phyloP scores from a whole-genome alignment of 2,797 vertebrate species.

The Mus minutoides region DNA sequence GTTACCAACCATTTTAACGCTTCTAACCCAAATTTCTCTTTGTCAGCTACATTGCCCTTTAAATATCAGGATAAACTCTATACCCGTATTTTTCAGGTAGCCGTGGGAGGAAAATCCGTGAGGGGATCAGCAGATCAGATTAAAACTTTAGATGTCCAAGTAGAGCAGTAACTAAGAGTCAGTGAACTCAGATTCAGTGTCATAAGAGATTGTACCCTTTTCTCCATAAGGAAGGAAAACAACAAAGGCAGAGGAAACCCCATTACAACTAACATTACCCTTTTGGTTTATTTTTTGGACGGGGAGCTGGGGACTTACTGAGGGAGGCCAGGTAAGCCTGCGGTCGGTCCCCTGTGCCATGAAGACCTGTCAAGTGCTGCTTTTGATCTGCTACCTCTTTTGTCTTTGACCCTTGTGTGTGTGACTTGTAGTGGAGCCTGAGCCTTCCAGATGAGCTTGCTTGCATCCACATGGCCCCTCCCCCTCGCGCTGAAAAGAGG shows the following conservation, averaged over 20 bases:
- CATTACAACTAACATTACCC: neutral
- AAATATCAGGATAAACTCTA: slow-evolving; percentile 40
- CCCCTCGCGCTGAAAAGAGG: slow-evolving; percentile 70
- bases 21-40: slow-evolving; percentile 19
- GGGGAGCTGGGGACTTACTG: neutral
- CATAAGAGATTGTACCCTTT: neutral
- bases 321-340: neutral
- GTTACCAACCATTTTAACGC: neutral
- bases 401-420: neutral
- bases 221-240: neutral
- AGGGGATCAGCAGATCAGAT: neutral
- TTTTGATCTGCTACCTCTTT: neutral
- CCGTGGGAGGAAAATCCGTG: neutral
- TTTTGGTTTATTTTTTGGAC: neutral
- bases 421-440: neutral
- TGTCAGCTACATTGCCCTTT: neutral
- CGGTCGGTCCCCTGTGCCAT: rapidly evolving
- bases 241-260: neutral
- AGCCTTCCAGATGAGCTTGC: slow-evolving; percentile 21
- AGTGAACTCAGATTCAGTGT: neutral
- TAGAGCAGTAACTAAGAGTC: neutral
- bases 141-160: neutral
- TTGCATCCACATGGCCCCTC: slow-evolving; percentile 47
- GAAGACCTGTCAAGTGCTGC: neutral
- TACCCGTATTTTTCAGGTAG: slow-evolving; percentile 16